These are phyloP conservation scores for Manis crassicaudata DNA, from an alignment of 2,797 vertebrate species.

Conservation along the genomic window DNA sequence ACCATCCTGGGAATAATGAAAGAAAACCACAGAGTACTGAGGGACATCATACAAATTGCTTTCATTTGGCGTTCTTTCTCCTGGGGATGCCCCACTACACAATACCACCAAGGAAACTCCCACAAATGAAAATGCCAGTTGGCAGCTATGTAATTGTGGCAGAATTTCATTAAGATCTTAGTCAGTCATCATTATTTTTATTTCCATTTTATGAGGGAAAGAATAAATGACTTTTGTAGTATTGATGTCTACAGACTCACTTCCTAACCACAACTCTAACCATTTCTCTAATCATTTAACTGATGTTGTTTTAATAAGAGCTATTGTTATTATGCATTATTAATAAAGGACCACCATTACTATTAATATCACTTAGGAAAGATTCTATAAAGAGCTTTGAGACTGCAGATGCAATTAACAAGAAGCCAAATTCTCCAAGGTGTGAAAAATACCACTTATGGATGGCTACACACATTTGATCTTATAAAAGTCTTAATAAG, in stretches of 20 bases:
- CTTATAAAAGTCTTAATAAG: slow-evolving; percentile 15
- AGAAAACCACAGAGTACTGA: not conserved
- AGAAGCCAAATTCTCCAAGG: slow-evolving; percentile 43
- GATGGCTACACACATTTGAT: not conserved
- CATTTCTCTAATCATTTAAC: slow-evolving; percentile 73
- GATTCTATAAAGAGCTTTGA: slow-evolving; percentile 71
- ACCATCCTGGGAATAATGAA: not conserved
- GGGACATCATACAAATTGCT: not conserved
- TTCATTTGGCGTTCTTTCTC: not conserved
- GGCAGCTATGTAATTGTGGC: not conserved
- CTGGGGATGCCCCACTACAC: not conserved
- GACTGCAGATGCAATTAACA: slow-evolving; percentile 58
- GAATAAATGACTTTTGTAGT: slow-evolving; percentile 51
- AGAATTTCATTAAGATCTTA: slow-evolving; percentile 56
- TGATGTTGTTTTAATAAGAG: slow-evolving; percentile 73
- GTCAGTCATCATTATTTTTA: slow-evolving; percentile 37
- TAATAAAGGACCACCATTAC: slow-evolving; percentile 78
- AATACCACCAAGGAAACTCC: not conserved
- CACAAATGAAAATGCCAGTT: slow-evolving; percentile 51
- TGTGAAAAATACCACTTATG: slow-evolving; percentile 22
- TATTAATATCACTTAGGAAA: slow-evolving; percentile 77
- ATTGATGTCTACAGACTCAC: slow-evolving; percentile 53
- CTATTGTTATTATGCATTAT: slow-evolving; percentile 77
- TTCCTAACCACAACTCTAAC: slow-evolving; percentile 69
- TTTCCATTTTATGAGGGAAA: slow-evolving; percentile 67